Percentiles rank a stretch among this genome's conserved stretches.
These are phyloP conservation scores for Syngnathus scovelli DNA, from an alignment of 2,113 vertebrate genomes.

Conservation along the genomic window DNA sequence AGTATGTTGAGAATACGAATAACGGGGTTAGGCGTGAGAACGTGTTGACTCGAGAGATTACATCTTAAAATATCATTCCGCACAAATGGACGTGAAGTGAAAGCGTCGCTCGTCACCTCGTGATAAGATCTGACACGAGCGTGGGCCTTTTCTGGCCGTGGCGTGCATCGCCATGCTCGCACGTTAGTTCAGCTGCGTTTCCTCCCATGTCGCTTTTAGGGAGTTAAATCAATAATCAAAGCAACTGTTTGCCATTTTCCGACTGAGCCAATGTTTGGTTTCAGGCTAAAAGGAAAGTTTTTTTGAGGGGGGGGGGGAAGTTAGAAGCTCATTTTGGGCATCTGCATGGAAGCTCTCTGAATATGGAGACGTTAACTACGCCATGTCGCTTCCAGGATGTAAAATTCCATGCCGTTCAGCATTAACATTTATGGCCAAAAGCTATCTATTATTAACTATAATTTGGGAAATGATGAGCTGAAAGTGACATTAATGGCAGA, in stretches of 20 bases:
- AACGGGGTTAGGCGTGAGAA: no score
- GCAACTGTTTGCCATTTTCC: slow-evolving; percentile 41
- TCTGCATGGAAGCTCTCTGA: slow-evolving; percentile 45
- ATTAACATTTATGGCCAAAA: slow-evolving; percentile 79
- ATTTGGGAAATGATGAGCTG: slow-evolving; percentile 76
- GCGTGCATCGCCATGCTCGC: slow-evolving; percentile 18
- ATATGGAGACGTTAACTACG: slow-evolving; percentile 66
- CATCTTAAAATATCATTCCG: background rate
- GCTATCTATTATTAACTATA: slow-evolving; percentile 78
- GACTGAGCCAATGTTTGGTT: slow-evolving; percentile 32
- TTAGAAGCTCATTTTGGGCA: slow-evolving; percentile 31
- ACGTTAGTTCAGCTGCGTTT: slow-evolving; percentile 33
- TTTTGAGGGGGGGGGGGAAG: slow-evolving; percentile 14
- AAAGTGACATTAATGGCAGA: slow-evolving; percentile 80
- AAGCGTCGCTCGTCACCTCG: slow-evolving; percentile 10
- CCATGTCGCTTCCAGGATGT: slow-evolving; percentile 69
- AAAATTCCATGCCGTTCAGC: slow-evolving; percentile 67
- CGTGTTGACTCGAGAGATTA: no score
- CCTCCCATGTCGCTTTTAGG: slow-evolving; percentile 31
- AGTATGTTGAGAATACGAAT: no score
- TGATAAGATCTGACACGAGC: slow-evolving; percentile 26
- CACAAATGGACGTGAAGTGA: slow-evolving; percentile 11
- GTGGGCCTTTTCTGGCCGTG: slow-evolving; percentile 10
- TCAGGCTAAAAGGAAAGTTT: slow-evolving; percentile 57
- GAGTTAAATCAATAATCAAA: slow-evolving; percentile 45